Evolutionary conservation across 2,113 vertebrate species (phyloP), one percentile per base, ranked within the genome.

Genomic region (Atractosteus spatula): DNA sequence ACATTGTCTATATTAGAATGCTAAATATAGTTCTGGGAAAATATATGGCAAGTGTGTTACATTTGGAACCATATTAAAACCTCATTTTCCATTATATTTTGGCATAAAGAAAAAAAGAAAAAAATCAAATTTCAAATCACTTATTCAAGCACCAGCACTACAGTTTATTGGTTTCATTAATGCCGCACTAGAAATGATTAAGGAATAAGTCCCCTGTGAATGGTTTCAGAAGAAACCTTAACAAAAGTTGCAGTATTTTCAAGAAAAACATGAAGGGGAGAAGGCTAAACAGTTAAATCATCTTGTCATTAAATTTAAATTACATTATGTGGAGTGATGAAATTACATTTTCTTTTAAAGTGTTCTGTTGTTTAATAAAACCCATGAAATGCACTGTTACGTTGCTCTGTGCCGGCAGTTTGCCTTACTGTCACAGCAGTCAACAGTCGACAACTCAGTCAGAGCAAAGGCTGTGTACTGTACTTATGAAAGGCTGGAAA

Each of bases 171-270:
- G 81, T 81, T 67, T 77, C 75, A 79, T 86, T 86, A 79, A 74
- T 80, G 84, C 83, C 76, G 81, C 83, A 85, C 82, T 86, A 86
- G 81, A 87, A 82, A 83, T 88, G 76, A 84, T 86, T 87, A 80
- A 67, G 79, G 85, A 88, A 87, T 85, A 80, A 80, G 75, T 81
- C 83, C 82, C 82, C 70, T 6, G 77, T 29, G 71, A 75, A 29
- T 29, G 61, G 76, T 79, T 75, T 10, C 77, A 66, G 74, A 76
- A 82, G 80, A 87, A 82, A 84, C 83, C 85, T 82, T 76, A 76
- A 82, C 72, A 13, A 42, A 68, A 62, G 1, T 83, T 84, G 87
- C 78, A 79, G 81, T 76, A 10, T 51, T 51, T 51, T 5, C 47
- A 7, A 7, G 47, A 10, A 51, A 51, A 5, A 51, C 1, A 51